Base-by-base conservation (phyloP, 53 echinoderm and acorn worm genomes). In the Holothuria leucospilota region DNA sequence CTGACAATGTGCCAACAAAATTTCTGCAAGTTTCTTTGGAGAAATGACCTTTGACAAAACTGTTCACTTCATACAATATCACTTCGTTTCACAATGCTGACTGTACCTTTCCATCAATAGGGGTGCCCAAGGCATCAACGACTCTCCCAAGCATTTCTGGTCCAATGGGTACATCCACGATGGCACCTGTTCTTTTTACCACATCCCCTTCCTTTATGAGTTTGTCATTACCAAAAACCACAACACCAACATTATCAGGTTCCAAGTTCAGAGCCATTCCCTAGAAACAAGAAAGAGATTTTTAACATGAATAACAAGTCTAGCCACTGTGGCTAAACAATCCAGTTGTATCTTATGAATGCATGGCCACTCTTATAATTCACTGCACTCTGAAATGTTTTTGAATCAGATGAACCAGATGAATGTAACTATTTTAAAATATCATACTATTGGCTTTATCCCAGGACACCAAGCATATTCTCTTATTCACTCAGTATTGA, bases 241-340 rank as follows among this genome's bases (percentile, higher is more conserved):
- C 99, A 73, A 99, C 95, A 95, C 99, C 99, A 60, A 95, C 95
- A 87, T 95, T 99, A 91, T 99, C 99, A 42, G 94, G 91, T 81
- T 99, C 99, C 90, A 99, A 99, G 91, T 99, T 99, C 85, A 99
- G 88, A 62, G 99, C 99, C 99, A 99, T 99, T 94, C 99, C 99
- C 99, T 95, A 73, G 8, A 85, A 23, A 21, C 52, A 56, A 23
- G 9, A 6, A 69, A 61, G 18, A 56, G 16, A 56, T 56, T 15
- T 56, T 56, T 0, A 79, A 59, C 20, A 46, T 56, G 46, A 56
- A 56, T 56, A 9, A 49, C 10, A 11, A 11, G 49, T 49, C 13
- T 49, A 13, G 49, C 10, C 49, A 49, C 13, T 49, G 9, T 6
- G 3, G 34, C 34, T 49, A 16, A 56, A 56, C 15, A 16, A 56